These are phyloP conservation scores for Otolemur crassicaudatus DNA, from an alignment of 2,797 vertebrate species.

Conservation along the genomic window DNA sequence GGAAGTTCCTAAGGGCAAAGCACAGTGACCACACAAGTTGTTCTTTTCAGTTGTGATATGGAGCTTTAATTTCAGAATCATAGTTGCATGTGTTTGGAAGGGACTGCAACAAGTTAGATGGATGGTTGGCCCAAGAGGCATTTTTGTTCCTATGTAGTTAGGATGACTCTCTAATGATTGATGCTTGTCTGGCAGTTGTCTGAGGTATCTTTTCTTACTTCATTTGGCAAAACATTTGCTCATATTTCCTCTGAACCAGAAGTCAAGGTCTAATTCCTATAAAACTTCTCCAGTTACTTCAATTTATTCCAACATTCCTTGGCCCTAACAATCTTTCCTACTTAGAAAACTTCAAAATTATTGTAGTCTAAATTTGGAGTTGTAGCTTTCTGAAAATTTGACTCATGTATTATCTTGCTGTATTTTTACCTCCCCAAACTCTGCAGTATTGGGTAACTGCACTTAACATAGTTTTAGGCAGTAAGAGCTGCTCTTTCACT, in stretches of 20 bases:
- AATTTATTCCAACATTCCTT: conserved; percentile 12
- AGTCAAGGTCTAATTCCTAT: background rate
- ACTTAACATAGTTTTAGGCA: background rate
- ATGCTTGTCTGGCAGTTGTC: conserved; percentile 17
- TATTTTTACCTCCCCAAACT: background rate
- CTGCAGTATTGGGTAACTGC: background rate
- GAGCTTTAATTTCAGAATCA: conserved; percentile 37
- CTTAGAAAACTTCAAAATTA: conserved; percentile 35
- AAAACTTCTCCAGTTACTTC: conserved; percentile 15
- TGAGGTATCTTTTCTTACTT: background rate
- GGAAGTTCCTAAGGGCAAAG: background rate
- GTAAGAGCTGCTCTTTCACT: background rate
- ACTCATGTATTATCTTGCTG: background rate
- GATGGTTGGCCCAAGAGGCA: background rate
- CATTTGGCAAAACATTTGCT: conserved; percentile 13
- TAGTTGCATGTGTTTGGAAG: background rate
- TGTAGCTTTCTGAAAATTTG: background rate
- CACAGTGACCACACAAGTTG: background rate
- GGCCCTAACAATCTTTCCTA: background rate
- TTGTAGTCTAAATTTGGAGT: background rate
- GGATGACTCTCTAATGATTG: background rate
- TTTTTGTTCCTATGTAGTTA: background rate
- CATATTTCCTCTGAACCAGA: conserved; percentile 24
- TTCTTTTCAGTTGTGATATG: background rate
- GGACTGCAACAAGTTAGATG: background rate